Percentiles rank a stretch among this genome's conserved stretches.
Evolutionary conservation across 2,797 vertebrate genomes (phyloP).

Genomic region (Karalla daura): DNA sequence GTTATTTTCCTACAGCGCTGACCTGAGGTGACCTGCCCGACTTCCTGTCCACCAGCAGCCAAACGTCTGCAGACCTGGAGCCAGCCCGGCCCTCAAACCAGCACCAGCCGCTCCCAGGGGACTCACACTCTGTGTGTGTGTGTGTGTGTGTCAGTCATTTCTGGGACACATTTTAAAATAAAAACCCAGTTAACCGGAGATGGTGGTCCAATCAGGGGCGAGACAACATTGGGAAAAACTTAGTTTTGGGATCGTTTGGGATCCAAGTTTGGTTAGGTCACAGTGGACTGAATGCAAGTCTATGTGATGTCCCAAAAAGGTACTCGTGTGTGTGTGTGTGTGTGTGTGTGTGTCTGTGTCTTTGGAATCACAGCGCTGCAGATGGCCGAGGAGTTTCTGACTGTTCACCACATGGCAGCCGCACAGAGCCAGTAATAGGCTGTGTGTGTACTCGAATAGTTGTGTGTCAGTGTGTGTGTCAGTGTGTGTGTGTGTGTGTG

Average conservation of each 20-base stretch:
- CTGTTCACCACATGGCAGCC: slow-evolving; percentile 44
- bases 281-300: too few relatives aligned
- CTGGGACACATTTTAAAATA: too few relatives aligned
- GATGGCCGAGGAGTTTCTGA: slow-evolving; percentile 33
- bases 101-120: neutral
- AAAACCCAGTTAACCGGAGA: too few relatives aligned
- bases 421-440: slow-evolving; percentile 31
- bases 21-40: slow-evolving; percentile 33
- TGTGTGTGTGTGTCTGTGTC: slow-evolving; percentile 13
- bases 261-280: too few relatives aligned
- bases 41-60: slow-evolving; percentile 21
- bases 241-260: too few relatives aligned
- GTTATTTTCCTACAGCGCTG: slow-evolving; percentile 26
- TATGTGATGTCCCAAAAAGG: slow-evolving; percentile 2
- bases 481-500: neutral
- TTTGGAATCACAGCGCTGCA: slow-evolving; percentile 26
- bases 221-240: too few relatives aligned
- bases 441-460: too few relatives aligned
- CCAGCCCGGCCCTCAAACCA: neutral
- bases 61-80: neutral
- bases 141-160: slow-evolving; percentile 10
- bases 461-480: slow-evolving; percentile 6
- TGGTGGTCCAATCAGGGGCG: too few relatives aligned
- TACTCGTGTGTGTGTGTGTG: slow-evolving; percentile 12
- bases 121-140: neutral